These are phyloP conservation scores for Cheilosia vernalis DNA, from an alignment of 2,888 invertebrate species.

Conservation along the genomic window DNA sequence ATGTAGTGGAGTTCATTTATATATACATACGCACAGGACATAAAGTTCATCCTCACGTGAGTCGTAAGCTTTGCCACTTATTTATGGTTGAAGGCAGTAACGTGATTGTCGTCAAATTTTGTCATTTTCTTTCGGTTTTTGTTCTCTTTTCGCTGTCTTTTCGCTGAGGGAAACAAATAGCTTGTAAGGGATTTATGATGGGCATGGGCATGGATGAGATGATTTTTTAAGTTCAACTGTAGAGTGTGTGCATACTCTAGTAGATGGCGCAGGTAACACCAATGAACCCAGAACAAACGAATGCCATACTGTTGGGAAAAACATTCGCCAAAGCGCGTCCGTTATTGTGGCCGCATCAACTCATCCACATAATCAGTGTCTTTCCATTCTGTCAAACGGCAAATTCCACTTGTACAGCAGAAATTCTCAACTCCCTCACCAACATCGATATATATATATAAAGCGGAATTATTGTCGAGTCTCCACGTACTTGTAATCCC, in stretches of 20 bases:
- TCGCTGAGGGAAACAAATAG: not conserved
- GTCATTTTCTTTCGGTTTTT: conserved; percentile 4
- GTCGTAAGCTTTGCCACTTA: conserved; percentile 67
- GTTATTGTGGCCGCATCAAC: not conserved
- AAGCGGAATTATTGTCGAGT: conserved; percentile 59
- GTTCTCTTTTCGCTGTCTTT: conserved; percentile 1
- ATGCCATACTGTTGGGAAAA: not conserved
- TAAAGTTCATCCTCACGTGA: conserved; percentile 63
- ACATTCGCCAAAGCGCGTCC: not conserved
- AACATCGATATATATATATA: conserved; percentile 25
- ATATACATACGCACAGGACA: conserved; percentile 41
- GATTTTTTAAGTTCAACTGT: conserved; percentile 40
- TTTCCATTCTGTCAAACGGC: conserved; percentile 7
- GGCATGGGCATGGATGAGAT: conserved; percentile 33
- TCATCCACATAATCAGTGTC: not conserved
- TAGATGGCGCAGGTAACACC: not conserved
- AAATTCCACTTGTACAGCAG: conserved; percentile 15
- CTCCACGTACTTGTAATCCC: conserved; percentile 59
- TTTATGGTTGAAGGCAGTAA: conserved; percentile 62
- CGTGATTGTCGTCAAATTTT: conserved; percentile 56
- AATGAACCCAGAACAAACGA: not conserved
- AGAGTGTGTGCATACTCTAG: not conserved
- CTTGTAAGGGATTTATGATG: conserved; percentile 60
- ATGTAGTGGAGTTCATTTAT: conserved; percentile 34
- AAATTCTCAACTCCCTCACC: conserved; percentile 7